These are phyloP conservation scores for Bungarus multicinctus DNA, from an alignment of 2,113 vertebrate genomes.

Conservation along the genomic window DNA sequence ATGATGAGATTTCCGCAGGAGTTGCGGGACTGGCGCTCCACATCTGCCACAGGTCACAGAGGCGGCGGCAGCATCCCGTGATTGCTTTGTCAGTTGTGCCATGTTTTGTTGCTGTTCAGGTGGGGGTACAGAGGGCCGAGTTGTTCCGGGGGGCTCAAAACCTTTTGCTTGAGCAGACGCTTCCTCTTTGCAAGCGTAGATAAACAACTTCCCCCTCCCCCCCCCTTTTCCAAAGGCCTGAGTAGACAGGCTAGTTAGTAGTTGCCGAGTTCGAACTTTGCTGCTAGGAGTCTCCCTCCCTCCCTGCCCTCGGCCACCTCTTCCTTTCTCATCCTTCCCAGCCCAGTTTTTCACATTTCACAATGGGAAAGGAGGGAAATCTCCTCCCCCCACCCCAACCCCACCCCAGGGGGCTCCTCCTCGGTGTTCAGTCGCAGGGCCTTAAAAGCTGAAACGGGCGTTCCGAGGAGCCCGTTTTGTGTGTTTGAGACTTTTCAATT, in stretches of 20 bases:
- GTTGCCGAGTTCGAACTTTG: neutral
- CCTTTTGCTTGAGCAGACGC: neutral
- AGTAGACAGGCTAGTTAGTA: neutral
- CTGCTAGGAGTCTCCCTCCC: neutral
- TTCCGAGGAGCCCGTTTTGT: neutral
- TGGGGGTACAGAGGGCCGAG: neutral
- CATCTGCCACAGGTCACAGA: neutral
- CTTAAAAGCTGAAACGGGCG: neutral
- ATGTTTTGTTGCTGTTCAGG: neutral
- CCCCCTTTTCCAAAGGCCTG: neutral
- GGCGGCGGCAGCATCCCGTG: neutral
- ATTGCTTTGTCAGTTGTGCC: neutral
- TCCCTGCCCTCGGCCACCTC: neutral
- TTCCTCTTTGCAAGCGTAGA: neutral
- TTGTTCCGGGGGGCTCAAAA: too few species aligned
- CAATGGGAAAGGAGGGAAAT: neutral
- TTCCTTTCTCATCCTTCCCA: neutral
- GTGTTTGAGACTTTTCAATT: neutral
- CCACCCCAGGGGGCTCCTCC: too few species aligned
- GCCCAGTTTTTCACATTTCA: neutral
- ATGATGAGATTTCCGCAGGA: neutral
- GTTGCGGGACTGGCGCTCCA: conserved; percentile 12
- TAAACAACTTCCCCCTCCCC: neutral
- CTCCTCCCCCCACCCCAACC: too few species aligned
- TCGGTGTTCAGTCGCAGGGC: accelerated